phyloP scores from a whole-genome alignment of 2,113 vertebrate species.

The Percina caprodes region DNA sequence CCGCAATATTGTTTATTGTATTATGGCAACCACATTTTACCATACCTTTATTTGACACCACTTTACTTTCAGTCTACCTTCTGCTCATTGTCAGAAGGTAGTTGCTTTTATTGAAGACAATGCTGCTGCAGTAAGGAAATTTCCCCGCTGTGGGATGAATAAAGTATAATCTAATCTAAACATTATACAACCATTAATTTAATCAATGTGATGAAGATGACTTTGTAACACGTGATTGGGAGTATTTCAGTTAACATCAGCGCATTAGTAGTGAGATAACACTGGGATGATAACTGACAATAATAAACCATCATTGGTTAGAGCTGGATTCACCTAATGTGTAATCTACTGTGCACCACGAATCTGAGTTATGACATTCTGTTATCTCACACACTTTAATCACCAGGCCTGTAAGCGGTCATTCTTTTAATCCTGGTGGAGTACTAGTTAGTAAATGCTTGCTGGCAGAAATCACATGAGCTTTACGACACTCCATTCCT shows the following conservation, averaged over 20 bases:
- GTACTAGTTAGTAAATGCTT: slow-evolving; percentile 8
- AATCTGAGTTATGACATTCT: slow-evolving; percentile 8
- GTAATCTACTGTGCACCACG: neutral
- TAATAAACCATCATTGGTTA: neutral
- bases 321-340: neutral
- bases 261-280: neutral
- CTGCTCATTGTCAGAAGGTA: too few species aligned
- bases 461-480: slow-evolving; percentile 55
- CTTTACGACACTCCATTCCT: too few species aligned
- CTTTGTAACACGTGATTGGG: neutral
- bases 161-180: too few species aligned
- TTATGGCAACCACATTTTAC: too few species aligned
- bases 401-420: neutral
- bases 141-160: too few species aligned
- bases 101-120: too few species aligned
- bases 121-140: too few species aligned
- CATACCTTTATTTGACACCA: too few species aligned
- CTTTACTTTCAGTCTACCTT: too few species aligned
- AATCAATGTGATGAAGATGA: neutral
- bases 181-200: neutral
- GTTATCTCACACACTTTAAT: neutral
- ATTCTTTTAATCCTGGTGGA: slow-evolving; percentile 35
- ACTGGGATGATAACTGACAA: neutral
- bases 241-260: neutral
- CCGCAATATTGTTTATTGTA: too few species aligned